Conservation (phyloP, 2,888 invertebrate species). For the Tinea trinotella region DNA sequence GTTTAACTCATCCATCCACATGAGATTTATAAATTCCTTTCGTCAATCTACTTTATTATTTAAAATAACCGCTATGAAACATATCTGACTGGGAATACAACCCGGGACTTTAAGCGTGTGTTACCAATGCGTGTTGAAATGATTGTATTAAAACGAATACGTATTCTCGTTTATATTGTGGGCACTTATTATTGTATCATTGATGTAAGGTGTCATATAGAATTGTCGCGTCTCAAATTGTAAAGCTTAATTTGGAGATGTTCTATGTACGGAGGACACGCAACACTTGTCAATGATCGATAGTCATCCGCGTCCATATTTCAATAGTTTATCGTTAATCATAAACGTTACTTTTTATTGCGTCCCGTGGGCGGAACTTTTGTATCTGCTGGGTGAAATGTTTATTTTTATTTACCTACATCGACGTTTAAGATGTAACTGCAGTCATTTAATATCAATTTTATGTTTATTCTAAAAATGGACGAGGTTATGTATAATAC, state of each 20-base stretch:
- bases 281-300: slow-evolving; percentile 18
- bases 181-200: too few species aligned
- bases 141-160: too few species aligned
- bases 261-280: slow-evolving; percentile 1
- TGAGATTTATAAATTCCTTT: too few species aligned
- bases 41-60: too few species aligned
- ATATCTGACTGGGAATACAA: too few species aligned
- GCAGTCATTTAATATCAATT: slow-evolving; percentile 13
- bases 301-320: slow-evolving; percentile 17
- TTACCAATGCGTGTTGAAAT: too few species aligned
- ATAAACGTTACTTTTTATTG: slow-evolving; percentile 21
- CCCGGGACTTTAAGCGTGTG: too few species aligned
- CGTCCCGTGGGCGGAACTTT: slow-evolving; percentile 19
- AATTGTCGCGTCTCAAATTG: too few species aligned
- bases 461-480: slow-evolving; percentile 14
- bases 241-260: neutral
- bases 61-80: too few species aligned
- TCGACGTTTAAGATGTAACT: slow-evolving; percentile 13
- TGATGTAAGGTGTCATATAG: too few species aligned
- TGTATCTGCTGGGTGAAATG: slow-evolving; percentile 17
- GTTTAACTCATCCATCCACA: too few species aligned
- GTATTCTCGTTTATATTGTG: too few species aligned
- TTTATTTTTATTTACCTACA: slow-evolving; percentile 18
- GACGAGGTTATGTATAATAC: neutral
- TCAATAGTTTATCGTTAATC: slow-evolving; percentile 22